Base-by-base conservation (phyloP, 1,140 invertebrate genomes). In the Danaus plexippus region DNA sequence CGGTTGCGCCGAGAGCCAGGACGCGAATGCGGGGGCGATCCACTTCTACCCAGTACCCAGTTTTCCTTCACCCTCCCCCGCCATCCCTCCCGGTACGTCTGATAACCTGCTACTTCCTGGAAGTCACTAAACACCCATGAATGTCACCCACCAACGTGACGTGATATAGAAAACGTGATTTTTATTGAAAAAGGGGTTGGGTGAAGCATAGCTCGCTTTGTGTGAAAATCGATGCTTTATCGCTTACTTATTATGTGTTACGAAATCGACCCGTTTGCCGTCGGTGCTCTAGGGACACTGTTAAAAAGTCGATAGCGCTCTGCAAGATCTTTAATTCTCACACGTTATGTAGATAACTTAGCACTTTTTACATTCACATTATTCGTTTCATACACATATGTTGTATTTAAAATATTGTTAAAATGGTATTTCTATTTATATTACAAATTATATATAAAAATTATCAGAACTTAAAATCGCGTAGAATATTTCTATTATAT, bases 101-200 rank as follows among this genome's bases (percentile, higher is more conserved):
- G 80, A 85, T 85, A 85, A 85, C 80, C 80, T 85, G 77, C 79
- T 82, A 78, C 82, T 82, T 85, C 76, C 22, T 32, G 79, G 82
- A 84, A 85, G 82, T 85, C 80, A 80, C 75, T 82, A 84, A 82
- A 84, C 79, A 81, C 80, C 64, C 73, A 79, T 78, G 74, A 80
- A 80, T 81, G 80, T 80, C 79, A 77, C 69, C 71, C 69, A 77
- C 68, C 69, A 71, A 69, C 71, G 75, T 71, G 73, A 73, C 71
- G 79, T 71, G 71, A 69, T 72, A 78, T 76, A 72, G 77, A 80
- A 85, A 82, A 82, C 79, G 74, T 75, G 78, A 83, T 79, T 80
- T 83, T 79, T 81, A 80, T 85, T 82, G 75, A 74, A 80, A 77
- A 15, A 80, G 70, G 75, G 76, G 71, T 75, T 74, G 70, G 54